Base-by-base conservation (phyloP, 2,797 vertebrate species). In the Craterocephalus amniculus region DNA sequence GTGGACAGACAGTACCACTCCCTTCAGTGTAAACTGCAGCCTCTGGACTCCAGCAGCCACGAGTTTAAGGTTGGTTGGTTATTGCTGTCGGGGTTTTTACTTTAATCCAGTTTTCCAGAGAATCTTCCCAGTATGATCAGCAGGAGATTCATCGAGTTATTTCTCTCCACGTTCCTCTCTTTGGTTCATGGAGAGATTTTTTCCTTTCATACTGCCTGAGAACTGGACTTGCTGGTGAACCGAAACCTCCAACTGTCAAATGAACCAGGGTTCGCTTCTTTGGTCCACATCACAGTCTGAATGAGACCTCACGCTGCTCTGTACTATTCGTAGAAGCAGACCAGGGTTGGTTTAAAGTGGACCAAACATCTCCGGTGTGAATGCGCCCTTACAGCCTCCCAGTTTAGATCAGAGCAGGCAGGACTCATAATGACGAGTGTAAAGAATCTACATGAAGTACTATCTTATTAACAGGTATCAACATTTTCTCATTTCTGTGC, bases 1-100 rank as follows among this genome's bases (percentile, higher is more conserved):
- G 34, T 96, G 76, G 96, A 97, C 91, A 87, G 89, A 64, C 95
- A 96, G 79, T 98, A 97, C 72, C 81, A 26, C 27, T 93, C 93
- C 27, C 92, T 98, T 2, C 87, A 61, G 4, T 97, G 96, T 80
- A 78, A 88, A 0, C 85, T 98, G 70, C 76, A 78, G 51, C 92
- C 95, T 32, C 78, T 98, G 73, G 89, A 95, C 51, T 74, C 91
- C 27, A 45, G 78, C 70, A 84, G 85, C 72, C 2, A 88, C 0
- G 94, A 96, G 58, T 98, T 90, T 85, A 86, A 93, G 93, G 96
- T 97, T 76, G 59, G 83, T 58, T 20, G n/a, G n/a, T n/a, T n/a
- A n/a, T 14, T 38, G 36, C 36, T 14, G 36, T 38, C 36, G 13
- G 3, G 36, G 36, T 38, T 38, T 38, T 38, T 38, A 38, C 36